phyloP scores from a whole-genome alignment of 2,113 vertebrate species.

The Spea bombifrons region DNA sequence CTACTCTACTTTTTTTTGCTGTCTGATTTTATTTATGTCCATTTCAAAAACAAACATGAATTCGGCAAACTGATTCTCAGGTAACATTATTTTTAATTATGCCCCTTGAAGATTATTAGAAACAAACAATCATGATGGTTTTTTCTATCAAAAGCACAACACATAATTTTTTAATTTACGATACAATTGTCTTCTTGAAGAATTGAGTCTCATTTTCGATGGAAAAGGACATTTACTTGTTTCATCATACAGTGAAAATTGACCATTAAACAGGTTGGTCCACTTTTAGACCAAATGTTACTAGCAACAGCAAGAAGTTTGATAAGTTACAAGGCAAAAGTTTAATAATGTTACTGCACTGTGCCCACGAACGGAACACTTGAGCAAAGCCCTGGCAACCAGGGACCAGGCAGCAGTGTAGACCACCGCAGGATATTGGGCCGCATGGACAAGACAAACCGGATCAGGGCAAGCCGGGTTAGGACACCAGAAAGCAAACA shows the following conservation, averaged over 20 bases:
- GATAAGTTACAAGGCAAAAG: neutral
- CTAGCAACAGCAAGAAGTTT: neutral
- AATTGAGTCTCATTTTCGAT: slow-evolving; percentile 51
- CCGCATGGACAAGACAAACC: no score
- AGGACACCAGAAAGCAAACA: no score
- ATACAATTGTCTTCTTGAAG: slow-evolving; percentile 56
- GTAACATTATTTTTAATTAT: slow-evolving; percentile 68
- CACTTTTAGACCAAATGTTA: neutral
- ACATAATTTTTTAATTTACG: slow-evolving; percentile 53
- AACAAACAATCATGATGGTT: slow-evolving; percentile 54
- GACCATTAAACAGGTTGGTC: slow-evolving; percentile 11
- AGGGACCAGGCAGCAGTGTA: no score
- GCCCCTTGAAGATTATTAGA: slow-evolving; percentile 54
- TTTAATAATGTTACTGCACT: neutral
- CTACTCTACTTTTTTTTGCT: slow-evolving; percentile 59
- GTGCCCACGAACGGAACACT: no score
- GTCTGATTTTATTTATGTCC: slow-evolving; percentile 74
- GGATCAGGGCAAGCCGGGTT: no score
- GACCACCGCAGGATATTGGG: no score
- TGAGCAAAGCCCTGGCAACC: no score
- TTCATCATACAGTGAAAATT: slow-evolving; percentile 4
- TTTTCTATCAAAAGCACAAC: slow-evolving; percentile 49
- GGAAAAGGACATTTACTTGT: slow-evolving; percentile 3
- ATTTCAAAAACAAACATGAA: slow-evolving; percentile 69
- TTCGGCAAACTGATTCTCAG: slow-evolving; percentile 60